Percentiles rank a stretch among this genome's conserved stretches.
Evolutionary conservation across 1,140 invertebrate species (phyloP).

Genomic region (Drosophila sucinea): DNA sequence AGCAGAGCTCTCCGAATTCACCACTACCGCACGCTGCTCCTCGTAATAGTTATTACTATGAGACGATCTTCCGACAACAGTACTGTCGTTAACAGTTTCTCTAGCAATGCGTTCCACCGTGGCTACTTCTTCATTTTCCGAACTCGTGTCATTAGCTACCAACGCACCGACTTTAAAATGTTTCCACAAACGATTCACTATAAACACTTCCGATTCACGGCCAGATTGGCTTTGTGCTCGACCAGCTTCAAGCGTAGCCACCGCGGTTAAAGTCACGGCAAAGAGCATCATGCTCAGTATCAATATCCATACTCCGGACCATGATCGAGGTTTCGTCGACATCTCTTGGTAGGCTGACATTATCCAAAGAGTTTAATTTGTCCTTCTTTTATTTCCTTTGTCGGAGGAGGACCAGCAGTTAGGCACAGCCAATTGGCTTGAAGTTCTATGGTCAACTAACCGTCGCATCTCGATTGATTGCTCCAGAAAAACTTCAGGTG

Average conservation of each 20-base stretch:
- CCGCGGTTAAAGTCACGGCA: slow-evolving; percentile 40
- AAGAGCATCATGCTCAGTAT: slow-evolving; percentile 53
- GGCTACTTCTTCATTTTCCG: slow-evolving; percentile 27
- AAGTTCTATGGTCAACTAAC: slow-evolving; percentile 57
- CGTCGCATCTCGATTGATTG: slow-evolving; percentile 25
- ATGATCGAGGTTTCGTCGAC: slow-evolving; percentile 43
- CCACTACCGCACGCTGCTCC: slow-evolving; percentile 67
- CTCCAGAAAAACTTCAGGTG: slow-evolving; percentile 66
- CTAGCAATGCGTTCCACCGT: slow-evolving; percentile 63
- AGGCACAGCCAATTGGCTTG: slow-evolving; percentile 48
- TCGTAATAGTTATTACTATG: slow-evolving; percentile 57
- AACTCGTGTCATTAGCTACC: slow-evolving; percentile 30
- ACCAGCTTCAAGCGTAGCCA: slow-evolving; percentile 54
- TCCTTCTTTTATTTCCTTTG: slow-evolving; percentile 25
- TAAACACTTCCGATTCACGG: slow-evolving; percentile 36
- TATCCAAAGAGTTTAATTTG: slow-evolving; percentile 13
- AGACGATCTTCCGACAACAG: neutral
- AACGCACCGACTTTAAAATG: slow-evolving; percentile 25
- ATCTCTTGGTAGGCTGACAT: slow-evolving; percentile 60
- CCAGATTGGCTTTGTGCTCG: slow-evolving; percentile 23
- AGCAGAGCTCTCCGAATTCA: slow-evolving; percentile 47
- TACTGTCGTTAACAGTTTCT: slow-evolving; percentile 44
- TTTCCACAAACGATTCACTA: slow-evolving; percentile 59
- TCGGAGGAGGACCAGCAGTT: slow-evolving; percentile 5
- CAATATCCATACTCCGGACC: slow-evolving; percentile 51